Percentiles rank a stretch among this genome's conserved stretches.
phyloP scores from a whole-genome alignment of 2,113 vertebrate species.

The Psilopogon haemacephalus region DNA sequence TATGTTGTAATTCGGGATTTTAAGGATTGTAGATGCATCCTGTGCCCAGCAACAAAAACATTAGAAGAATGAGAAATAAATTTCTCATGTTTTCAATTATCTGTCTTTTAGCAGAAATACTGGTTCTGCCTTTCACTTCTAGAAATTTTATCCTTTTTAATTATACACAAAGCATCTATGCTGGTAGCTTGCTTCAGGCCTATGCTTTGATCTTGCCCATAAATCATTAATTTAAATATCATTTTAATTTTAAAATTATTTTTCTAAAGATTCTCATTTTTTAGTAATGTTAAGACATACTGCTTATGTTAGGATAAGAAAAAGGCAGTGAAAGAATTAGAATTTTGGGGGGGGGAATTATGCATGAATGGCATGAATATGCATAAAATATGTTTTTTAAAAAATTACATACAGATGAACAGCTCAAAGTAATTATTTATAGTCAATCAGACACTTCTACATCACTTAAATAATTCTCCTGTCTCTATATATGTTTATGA shows the following conservation, averaged over 20 bases:
- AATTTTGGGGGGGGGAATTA: neutral
- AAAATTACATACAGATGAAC: neutral
- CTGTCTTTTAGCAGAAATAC: neutral
- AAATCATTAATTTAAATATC: conserved; percentile 27
- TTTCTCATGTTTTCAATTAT: neutral
- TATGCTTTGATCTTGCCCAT: neutral
- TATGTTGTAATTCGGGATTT: neutral
- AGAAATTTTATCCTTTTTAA: neutral
- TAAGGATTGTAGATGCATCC: neutral
- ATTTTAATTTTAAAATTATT: conserved; percentile 19
- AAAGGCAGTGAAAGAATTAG: neutral
- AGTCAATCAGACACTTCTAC: neutral
- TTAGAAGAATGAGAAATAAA: neutral
- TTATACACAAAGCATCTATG: neutral
- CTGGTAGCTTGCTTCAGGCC: neutral
- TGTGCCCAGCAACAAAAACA: neutral
- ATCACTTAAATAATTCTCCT: neutral
- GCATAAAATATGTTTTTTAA: neutral
- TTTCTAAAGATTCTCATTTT: conserved; percentile 28
- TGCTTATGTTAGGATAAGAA: conserved; percentile 15
- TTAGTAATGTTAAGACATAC: neutral
- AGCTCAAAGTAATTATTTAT: conserved; percentile 5
- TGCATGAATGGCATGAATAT: conserved; percentile 15
- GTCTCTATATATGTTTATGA: neutral
- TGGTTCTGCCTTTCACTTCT: neutral